Percentiles rank a stretch among this genome's conserved stretches.
These are phyloP conservation scores for Harlomillsia oculata DNA, from an alignment of 1,140 invertebrate genomes.

Conservation along the genomic window DNA sequence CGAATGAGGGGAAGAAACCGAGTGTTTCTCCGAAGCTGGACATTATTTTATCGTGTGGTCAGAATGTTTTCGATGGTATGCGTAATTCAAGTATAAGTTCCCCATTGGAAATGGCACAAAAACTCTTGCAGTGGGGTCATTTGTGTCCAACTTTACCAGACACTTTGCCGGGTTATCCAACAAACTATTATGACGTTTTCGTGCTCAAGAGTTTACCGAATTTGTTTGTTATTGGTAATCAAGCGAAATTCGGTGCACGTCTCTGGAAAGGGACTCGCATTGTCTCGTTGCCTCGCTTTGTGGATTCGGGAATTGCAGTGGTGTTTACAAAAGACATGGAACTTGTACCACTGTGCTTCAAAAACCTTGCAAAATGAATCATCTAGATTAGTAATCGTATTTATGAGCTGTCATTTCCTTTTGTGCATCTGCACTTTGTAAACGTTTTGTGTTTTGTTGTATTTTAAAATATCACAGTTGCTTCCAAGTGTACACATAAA, in stretches of 20 bases:
- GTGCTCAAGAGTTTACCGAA: slow-evolving; percentile 20
- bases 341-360: slow-evolving; percentile 4
- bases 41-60: slow-evolving; percentile 22
- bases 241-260: slow-evolving; percentile 2
- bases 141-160: slow-evolving; percentile 33
- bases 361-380: no score
- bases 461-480: no score
- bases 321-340: slow-evolving; percentile 15
- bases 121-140: slow-evolving; percentile 32
- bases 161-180: slow-evolving; percentile 28
- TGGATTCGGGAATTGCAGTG: slow-evolving; percentile 4
- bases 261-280: slow-evolving; percentile 26
- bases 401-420: no score
- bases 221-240: slow-evolving; percentile 27
- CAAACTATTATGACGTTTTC: slow-evolving; percentile 20
- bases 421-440: no score
- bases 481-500: no score
- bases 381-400: no score
- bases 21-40: slow-evolving; percentile 1
- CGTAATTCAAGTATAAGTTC: slow-evolving; percentile 13
- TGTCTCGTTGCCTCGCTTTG: slow-evolving; percentile 26
- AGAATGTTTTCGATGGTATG: slow-evolving; percentile 30
- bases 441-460: no score
- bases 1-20: background rate
- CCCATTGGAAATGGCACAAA: slow-evolving; percentile 26